Evolutionary conservation across 2,797 vertebrate genomes (phyloP).

Genomic region (Sarcophilus harrisii): DNA sequence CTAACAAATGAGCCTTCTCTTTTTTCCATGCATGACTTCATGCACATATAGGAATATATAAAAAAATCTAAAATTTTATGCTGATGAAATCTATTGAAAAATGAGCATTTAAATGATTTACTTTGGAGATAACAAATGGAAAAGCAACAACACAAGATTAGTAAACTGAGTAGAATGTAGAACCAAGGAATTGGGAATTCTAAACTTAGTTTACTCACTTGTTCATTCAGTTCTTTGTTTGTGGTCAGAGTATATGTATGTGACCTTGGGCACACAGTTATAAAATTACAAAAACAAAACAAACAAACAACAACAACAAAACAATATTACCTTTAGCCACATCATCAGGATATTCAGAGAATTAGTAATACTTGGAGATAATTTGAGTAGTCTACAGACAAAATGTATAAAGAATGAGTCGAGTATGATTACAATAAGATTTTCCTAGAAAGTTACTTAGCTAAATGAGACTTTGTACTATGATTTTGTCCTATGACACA

Average conservation of each 20-base stretch:
- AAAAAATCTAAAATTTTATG: neutral
- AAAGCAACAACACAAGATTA: neutral
- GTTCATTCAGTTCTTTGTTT: neutral
- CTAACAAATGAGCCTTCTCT: neutral
- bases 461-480: neutral
- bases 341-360: neutral
- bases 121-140: neutral
- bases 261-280: neutral
- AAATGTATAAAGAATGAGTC: neutral
- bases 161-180: neutral
- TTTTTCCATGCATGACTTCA: neutral
- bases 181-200: neutral
- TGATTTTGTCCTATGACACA: neutral
- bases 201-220: neutral
- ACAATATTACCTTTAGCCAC: neutral
- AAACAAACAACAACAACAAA: neutral
- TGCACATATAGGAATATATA: too few species aligned
- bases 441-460: neutral
- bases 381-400: neutral
- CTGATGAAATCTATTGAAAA: neutral
- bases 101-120: neutral
- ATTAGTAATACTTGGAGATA: neutral
- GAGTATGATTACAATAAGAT: neutral
- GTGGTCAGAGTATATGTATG: neutral
- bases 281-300: neutral